Evolutionary conservation across 2,113 vertebrate genomes (phyloP), one percentile per base, ranked within the genome.

Genomic region (Bettongia penicillata): DNA sequence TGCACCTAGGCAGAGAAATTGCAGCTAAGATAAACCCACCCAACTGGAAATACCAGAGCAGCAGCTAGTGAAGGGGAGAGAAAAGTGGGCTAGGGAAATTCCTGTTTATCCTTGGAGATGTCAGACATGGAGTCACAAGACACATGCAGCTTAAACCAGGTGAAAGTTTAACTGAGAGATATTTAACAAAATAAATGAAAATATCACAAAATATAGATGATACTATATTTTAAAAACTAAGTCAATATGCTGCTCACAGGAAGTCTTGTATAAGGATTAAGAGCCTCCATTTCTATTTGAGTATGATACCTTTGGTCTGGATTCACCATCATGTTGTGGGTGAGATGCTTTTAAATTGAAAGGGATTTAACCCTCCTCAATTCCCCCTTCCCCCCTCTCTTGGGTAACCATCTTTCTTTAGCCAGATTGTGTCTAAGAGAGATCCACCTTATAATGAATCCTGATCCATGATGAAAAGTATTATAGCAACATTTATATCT

Each of bases 401-500:
- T 84, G 68, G 43, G 68, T 43, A 84, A 84, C 16, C 16, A 84
- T 84, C 23, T 84, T 84, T n/a, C 68, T 84, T 84, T 84, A 84
- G 19, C 8, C 43, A 84, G 68, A 84, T 23, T 23, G 19, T 24
- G 23, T n/a, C 47, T 84, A 37, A 61, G 77, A 84, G 2, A 53
- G 47, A 47, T 28, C 2, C 12, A 51, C 77, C 92, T 90, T 55
- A 89, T 51, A 95, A 93, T 97, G 57, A 89, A 92, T 95, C 96
- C 94, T 47, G 23, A 89, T 89, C 14, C 92, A 55, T 95, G 48
- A 50, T 23, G 93, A 24, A 57, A 91, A 90, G 53, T 94, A 68
- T 89, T 50, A 93, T 31, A 91, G n/a, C 93, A 31, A 31, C 50
- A 51, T 68, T 93, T 96, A 61, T 94, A 53, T 91, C 68, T 96